Evolutionary conservation across 2,797 vertebrate species (phyloP), one percentile per base, ranked within the genome.

Genomic region (Oreortyx pictus): DNA sequence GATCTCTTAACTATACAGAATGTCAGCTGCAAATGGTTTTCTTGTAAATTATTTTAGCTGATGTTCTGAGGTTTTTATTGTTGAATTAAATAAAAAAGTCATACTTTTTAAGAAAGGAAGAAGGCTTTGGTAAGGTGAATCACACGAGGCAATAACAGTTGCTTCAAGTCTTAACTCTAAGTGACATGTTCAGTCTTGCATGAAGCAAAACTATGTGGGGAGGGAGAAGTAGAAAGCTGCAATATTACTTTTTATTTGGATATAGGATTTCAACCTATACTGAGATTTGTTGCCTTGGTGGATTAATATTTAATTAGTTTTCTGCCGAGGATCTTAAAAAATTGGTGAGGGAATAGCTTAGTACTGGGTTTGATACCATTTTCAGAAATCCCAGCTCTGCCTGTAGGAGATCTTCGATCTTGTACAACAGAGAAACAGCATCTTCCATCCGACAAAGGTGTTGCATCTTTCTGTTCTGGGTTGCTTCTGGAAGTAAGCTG

Each of bases 361-460:
- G 23, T 67, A 59, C 4, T 46, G 52, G 75, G 20, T 49, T 46
- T 9, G 29, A 95, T 97, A 98, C 98, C 97, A 10, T 97, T 98
- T 77, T 98, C 97, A 1, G 97, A 93, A 4, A 87, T 96, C 61
- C 98, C 97, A 9, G 97, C 97, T 6, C 96, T 97, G 3, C 98
- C 98, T 1, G 98, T 97, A 1, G 98, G 98, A 7, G 98, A 98
- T 9, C 94, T 89, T 56, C 97, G 97, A 46, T 98, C 97, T 15
- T 96, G 98, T 6, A 61, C 62, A 43, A 56, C 71, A 49, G 97
- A 75, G 13, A 67, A 71, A 82, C 95, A 93, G 84, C 93, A 97
- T 24, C 94, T 96, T 85, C 94, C 93, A 5, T 52, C 54, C 0
- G 70, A 49, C 47, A 41, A 54, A 14, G 72, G 54, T 76, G 64